A percentile compares a stretch with the other conserved stretches of the same genome.
These are phyloP conservation scores for Sitobion miscanthi DNA, from an alignment of 1,140 invertebrate genomes.

Conservation along the genomic window DNA sequence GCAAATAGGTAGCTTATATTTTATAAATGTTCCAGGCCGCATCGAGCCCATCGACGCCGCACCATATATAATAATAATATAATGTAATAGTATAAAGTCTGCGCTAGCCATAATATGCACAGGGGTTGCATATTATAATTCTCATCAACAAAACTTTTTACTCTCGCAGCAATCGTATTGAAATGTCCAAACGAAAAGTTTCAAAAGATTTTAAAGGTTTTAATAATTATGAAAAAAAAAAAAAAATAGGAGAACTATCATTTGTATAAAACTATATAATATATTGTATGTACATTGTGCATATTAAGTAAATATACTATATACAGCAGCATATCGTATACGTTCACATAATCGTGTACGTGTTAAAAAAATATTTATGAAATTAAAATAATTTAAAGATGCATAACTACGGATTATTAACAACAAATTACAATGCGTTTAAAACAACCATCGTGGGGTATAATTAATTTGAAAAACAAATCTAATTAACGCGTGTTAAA, in stretches of 20 bases:
- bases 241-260: not conserved
- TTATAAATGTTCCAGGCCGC: not conserved
- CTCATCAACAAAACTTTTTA: not conserved
- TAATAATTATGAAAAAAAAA: not conserved
- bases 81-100: too few species aligned
- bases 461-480: constrained; percentile 6
- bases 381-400: not conserved
- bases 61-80: not conserved
- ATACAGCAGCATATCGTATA: not conserved
- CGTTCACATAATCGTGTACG: not conserved
- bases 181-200: not conserved
- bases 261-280: not conserved
- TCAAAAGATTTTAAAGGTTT: not conserved
- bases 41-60: not conserved
- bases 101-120: not conserved
- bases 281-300: not conserved
- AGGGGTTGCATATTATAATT: not conserved
- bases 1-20: not conserved
- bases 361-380: constrained; percentile 4
- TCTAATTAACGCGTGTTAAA: not conserved
- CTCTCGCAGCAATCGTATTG: not conserved
- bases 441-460: not conserved
- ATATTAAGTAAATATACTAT: not conserved
- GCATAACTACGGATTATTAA: not conserved
- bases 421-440: constrained; percentile 12